Percentiles rank a stretch among this genome's conserved stretches.
Evolutionary conservation across 2,797 vertebrate genomes (phyloP).

Genomic region (Sebastes diploproa): DNA sequence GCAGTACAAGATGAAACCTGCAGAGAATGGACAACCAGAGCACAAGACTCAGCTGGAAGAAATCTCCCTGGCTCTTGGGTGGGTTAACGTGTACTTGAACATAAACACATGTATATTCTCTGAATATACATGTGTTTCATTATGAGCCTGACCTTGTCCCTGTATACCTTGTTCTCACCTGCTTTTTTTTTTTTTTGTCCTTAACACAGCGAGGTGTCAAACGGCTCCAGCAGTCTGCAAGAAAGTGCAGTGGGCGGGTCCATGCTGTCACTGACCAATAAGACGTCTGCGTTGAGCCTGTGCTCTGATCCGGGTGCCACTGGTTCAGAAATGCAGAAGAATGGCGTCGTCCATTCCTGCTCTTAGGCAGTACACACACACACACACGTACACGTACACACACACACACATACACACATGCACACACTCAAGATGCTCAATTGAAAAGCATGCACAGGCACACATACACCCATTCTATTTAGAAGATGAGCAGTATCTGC

Average conservation of each 20-base stretch:
- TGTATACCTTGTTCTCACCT: background rate
- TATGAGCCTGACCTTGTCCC: background rate
- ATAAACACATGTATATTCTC: background rate
- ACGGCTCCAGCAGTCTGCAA: conserved; percentile 89
- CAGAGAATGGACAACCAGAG: conserved; percentile 94
- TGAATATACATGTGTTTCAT: background rate
- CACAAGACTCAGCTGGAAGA: conserved; percentile 92
- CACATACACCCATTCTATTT: conserved; percentile 84
- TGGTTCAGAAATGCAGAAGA: conserved; percentile 89
- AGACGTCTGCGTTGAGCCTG: conserved; percentile 89
- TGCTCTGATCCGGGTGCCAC: conserved; percentile 87
- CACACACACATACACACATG: conserved; percentile 26
- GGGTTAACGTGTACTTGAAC: conserved; percentile 23
- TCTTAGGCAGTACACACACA: conserved; percentile 74
- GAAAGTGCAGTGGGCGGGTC: conserved; percentile 82
- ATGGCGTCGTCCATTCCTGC: conserved; percentile 87
- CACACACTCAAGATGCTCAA: conserved; percentile 65
- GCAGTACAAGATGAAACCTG: conserved; percentile 91
- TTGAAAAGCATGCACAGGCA: conserved; percentile 84
- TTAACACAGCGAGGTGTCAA: conserved; percentile 88
- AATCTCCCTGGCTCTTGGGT: conserved; percentile 92
- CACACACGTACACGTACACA: conserved; percentile 8
- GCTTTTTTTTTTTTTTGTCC: background rate
- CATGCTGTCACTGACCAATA: conserved; percentile 90
- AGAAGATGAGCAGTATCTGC: conserved; percentile 99